These are phyloP conservation scores for Acleris emargana DNA, from an alignment of 2,888 invertebrate species.

Conservation along the genomic window DNA sequence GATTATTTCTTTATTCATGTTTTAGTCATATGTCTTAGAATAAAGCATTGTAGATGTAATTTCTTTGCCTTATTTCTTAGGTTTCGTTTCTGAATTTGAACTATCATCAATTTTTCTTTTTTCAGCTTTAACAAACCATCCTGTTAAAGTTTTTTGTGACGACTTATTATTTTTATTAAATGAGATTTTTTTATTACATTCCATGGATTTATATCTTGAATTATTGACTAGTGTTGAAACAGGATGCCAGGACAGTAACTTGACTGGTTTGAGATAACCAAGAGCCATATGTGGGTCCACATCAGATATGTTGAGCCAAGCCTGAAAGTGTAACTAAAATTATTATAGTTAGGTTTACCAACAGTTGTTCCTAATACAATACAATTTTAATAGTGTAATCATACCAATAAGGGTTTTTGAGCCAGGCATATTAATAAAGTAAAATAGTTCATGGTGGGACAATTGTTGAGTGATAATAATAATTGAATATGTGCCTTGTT, in stretches of 20 bases:
- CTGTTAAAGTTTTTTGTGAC: conserved; percentile 73
- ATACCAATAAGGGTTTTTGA: background rate
- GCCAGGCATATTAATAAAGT: background rate
- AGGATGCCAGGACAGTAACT: conserved; percentile 85
- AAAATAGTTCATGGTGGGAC: background rate
- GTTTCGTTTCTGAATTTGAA: conserved; percentile 12
- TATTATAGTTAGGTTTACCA: background rate
- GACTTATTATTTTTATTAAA: conserved; percentile 55
- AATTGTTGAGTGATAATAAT: no score
- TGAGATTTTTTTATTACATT: conserved; percentile 81
- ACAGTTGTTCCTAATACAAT: background rate
- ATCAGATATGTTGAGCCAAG: conserved; percentile 86
- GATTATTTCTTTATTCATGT: no score
- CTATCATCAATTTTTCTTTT: conserved; percentile 59
- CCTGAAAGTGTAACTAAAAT: conserved; percentile 64
- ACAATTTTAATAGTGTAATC: background rate
- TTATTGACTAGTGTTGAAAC: conserved; percentile 89
- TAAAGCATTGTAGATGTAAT: background rate
- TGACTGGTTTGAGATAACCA: conserved; percentile 80
- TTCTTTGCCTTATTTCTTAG: background rate
- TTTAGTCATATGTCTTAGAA: background rate
- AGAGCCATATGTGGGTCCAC: conserved; percentile 80
- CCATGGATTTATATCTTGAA: conserved; percentile 85
- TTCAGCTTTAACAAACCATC: conserved; percentile 65
- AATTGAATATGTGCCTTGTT: no score